Evolutionary conservation across 2,797 vertebrate genomes (phyloP), one percentile per base, ranked within the genome.

Genomic region (Oryzias sinensis): DNA sequence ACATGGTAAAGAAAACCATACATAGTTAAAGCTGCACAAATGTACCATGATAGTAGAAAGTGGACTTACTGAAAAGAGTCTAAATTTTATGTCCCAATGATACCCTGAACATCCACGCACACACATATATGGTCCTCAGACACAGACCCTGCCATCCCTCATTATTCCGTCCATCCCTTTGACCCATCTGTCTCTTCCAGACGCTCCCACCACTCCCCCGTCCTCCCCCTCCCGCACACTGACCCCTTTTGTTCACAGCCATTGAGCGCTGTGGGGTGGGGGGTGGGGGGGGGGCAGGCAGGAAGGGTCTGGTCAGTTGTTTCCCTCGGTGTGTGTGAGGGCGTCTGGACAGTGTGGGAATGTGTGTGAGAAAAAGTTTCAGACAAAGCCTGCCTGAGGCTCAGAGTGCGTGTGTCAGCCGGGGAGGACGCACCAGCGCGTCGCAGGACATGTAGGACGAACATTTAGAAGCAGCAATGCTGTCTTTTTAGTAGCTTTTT

Each of bases 101-200:
- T 50, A 18, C 20, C 44, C 2, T 24, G 18, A 33, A 0, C n/a
- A 24, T 13, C 24, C 37, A 25, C 7, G 5, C 48, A 18, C 2
- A 16, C 25, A 37, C 33, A 37, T 11, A 37, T 11, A 37, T 3
- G 11, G 9, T 37, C 11, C 13, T 9, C 43, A 22, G 6, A 14
- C 46, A 11, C 43, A 17, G 2, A 16, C 29, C 25, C 37, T 42
- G 45, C n/a, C 22, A 49, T 69, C 63, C 76, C 74, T 82, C 74
- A 79, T 82, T 82, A 83, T 84, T 86, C 81, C 17, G 56, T 65
- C 64, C 18, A 5, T 70, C 71, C 61, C 64, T 68, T 62, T 82
- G 70, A 83, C 75, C 84, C 87, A 88, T 85, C 82, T 88, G 83
- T 85, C 75, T 77, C 64, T 78, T 77, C 73, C 72, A 87, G 83